Conservation (phyloP, 2,888 invertebrate species). For the Macrophya annulata region DNA sequence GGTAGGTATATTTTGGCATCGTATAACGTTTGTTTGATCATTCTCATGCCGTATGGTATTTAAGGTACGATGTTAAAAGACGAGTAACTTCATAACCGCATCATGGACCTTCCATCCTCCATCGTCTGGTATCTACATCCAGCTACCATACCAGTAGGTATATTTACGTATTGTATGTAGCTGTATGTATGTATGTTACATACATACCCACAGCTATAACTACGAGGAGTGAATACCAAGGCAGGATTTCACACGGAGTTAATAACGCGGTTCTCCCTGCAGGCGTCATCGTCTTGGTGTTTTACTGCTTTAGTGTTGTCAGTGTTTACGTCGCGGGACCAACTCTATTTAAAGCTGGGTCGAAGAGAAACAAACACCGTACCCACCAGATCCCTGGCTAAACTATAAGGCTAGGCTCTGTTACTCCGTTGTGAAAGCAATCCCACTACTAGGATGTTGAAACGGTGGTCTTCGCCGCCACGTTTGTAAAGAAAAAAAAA, state of each 20-base stretch:
- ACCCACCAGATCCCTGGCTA: neutral
- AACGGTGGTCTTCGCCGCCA: neutral
- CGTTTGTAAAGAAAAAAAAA: neutral
- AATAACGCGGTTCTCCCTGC: conserved; percentile 38
- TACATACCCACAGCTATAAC: neutral
- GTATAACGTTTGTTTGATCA: conserved; percentile 36
- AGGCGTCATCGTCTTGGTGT: conserved; percentile 15
- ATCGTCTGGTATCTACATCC: neutral
- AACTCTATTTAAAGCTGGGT: conserved; percentile 45
- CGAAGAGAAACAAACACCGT: conserved; percentile 52
- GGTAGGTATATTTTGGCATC: conserved; percentile 11
- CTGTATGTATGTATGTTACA: no score
- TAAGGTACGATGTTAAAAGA: conserved; percentile 22
- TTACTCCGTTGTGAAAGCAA: conserved; percentile 21
- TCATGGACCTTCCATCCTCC: neutral
- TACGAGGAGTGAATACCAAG: conserved; percentile 17
- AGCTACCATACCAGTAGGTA: conserved; percentile 9
- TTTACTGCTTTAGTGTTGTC: conserved; percentile 41
- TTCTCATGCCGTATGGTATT: neutral
- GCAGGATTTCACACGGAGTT: conserved; percentile 45
- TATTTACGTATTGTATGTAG: no score
- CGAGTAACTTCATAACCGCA: conserved; percentile 36
- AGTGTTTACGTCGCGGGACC: conserved; percentile 45
- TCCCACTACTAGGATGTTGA: neutral
- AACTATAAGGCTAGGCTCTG: neutral